Conservation (phyloP, 2,888 invertebrate species). For the Rhimphoctona megacephalus region DNA sequence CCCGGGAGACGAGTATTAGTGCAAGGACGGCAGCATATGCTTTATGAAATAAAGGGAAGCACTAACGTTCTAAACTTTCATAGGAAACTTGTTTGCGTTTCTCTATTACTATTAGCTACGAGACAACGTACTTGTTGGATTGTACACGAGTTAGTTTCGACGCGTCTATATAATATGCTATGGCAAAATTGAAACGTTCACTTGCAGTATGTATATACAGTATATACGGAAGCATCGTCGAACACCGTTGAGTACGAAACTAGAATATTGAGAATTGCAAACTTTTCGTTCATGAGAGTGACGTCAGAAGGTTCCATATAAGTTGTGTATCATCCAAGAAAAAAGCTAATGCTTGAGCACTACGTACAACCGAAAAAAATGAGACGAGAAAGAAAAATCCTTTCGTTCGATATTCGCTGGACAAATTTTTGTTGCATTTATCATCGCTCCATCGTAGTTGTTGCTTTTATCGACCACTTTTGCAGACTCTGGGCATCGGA, state of each 20-base stretch:
- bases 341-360: neutral
- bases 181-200: conserved; percentile 13
- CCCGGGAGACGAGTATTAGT: conserved; percentile 1
- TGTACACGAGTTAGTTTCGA: neutral
- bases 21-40: neutral
- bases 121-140: conserved; percentile 9
- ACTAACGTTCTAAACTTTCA: conserved; percentile 19
- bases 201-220: conserved; percentile 1
- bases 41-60: conserved; percentile 4
- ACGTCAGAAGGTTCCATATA: neutral
- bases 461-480: conserved; percentile 4
- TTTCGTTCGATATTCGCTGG: neutral
- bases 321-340: neutral
- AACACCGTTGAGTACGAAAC: neutral
- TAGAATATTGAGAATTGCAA: neutral
- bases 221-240: neutral
- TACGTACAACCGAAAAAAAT: neutral
- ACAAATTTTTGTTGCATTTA: conserved; percentile 1
- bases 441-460: neutral
- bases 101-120: neutral
- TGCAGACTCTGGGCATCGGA: conserved; percentile 1
- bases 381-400: neutral
- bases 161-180: neutral
- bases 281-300: neutral
- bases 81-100: conserved; percentile 38